Conservation (phyloP, 2,797 vertebrate genomes). For the Erethizon dorsatum region DNA sequence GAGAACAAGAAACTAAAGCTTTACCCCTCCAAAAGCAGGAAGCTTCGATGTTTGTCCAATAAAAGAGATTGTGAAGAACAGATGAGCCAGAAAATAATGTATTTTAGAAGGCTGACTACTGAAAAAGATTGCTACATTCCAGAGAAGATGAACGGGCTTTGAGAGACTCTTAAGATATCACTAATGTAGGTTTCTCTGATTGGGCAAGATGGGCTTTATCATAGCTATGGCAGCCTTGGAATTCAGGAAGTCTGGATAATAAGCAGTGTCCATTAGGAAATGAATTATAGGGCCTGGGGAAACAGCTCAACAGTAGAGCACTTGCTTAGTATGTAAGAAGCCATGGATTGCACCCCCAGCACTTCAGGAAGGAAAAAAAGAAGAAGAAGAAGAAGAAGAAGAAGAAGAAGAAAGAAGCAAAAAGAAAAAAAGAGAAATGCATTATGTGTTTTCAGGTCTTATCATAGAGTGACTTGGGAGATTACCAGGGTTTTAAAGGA, state of each 20-base stretch:
- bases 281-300: neutral
- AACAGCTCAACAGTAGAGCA: neutral
- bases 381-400: neutral
- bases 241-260: slow-evolving; percentile 67
- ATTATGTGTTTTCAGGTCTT: slow-evolving; percentile 29
- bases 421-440: slow-evolving; percentile 7
- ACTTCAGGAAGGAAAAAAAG: neutral
- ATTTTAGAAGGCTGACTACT: slow-evolving; percentile 45
- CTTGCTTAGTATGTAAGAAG: neutral
- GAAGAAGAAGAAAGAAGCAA: neutral
- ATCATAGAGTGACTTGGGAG: slow-evolving; percentile 34
- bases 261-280: slow-evolving; percentile 56
- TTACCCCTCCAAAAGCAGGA: slow-evolving; percentile 27
- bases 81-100: slow-evolving; percentile 36
- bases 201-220: slow-evolving; percentile 20
- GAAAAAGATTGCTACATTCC: slow-evolving; percentile 26
- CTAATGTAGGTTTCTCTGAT: slow-evolving; percentile 44
- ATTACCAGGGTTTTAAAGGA: slow-evolving; percentile 16
- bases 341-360: neutral
- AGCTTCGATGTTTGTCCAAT: slow-evolving; percentile 30
- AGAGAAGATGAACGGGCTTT: slow-evolving; percentile 47
- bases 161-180: slow-evolving; percentile 22
- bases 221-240: neutral
- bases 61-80: neutral
- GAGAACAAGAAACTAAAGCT: slow-evolving; percentile 14